These are phyloP conservation scores for Argentina silus DNA, from an alignment of 2,797 vertebrate genomes.

Conservation along the genomic window DNA sequence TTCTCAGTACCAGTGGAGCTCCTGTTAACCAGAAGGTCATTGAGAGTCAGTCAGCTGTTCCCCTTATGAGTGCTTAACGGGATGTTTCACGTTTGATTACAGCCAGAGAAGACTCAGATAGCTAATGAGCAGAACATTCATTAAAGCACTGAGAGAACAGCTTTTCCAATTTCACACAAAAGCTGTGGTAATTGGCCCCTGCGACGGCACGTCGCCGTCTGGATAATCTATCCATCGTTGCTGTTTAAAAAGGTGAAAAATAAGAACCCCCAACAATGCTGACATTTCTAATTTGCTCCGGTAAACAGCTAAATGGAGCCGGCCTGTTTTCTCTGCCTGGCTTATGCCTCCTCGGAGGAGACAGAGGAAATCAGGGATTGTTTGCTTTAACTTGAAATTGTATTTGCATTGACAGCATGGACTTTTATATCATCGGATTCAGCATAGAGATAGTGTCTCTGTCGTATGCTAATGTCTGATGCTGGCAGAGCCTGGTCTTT, in stretches of 20 bases:
- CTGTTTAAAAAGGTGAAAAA: constrained; percentile 74
- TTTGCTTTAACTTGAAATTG: constrained; percentile 47
- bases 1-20: constrained; percentile 81
- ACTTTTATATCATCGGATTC: too few relatives aligned
- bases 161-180: constrained; percentile 91
- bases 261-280: constrained; percentile 60
- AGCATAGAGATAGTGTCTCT: background rate
- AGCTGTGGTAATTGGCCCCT: constrained; percentile 80
- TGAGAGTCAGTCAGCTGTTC: constrained; percentile 94
- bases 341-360: constrained; percentile 45
- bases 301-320: constrained; percentile 67
- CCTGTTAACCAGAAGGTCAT: constrained; percentile 95
- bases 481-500: too few relatives aligned
- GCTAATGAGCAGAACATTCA: constrained; percentile 97
- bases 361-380: constrained; percentile 30
- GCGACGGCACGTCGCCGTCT: constrained; percentile 69
- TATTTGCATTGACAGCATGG: constrained; percentile 58
- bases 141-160: constrained; percentile 91
- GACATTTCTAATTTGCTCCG: constrained; percentile 77
- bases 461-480: background rate
- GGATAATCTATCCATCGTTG: constrained; percentile 82
- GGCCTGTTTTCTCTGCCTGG: constrained; percentile 48
- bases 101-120: constrained; percentile 94
- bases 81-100: constrained; percentile 98
- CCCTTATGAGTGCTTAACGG: constrained; percentile 94